Conservation (phyloP, 1,140 invertebrate species). For the Macrocentrus cingulum region DNA sequence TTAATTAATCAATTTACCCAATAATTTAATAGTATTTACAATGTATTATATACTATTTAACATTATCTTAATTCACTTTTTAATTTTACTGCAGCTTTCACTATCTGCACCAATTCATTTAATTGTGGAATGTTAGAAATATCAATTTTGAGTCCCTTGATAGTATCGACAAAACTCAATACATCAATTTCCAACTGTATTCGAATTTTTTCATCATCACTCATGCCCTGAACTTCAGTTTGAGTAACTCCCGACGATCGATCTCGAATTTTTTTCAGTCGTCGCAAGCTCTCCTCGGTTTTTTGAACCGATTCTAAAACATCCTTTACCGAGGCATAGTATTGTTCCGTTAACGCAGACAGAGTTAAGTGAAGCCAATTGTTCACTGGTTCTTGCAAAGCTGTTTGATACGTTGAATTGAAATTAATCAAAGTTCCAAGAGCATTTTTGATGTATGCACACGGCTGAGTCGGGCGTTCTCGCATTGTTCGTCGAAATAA, state of each 20-base stretch:
- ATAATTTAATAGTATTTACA: conserved; percentile 14
- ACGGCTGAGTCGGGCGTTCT: conserved; percentile 77
- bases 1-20: conserved; percentile 1
- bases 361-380: conserved; percentile 63
- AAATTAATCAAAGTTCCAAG: conserved; percentile 67
- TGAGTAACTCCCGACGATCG: conserved; percentile 59
- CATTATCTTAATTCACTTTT: conserved; percentile 18
- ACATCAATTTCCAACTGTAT: conserved; percentile 88
- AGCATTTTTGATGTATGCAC: conserved; percentile 74
- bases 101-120: conserved; percentile 45
- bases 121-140: conserved; percentile 30
- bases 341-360: conserved; percentile 70
- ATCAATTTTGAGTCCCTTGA: conserved; percentile 34
- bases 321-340: conserved; percentile 77
- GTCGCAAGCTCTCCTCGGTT: conserved; percentile 88
- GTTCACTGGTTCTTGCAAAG: conserved; percentile 60
- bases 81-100: conserved; percentile 48
- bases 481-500: conserved; percentile 91
- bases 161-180: conserved; percentile 58
- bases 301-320: conserved; percentile 90
- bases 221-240: conserved; percentile 60
- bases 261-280: conserved; percentile 83
- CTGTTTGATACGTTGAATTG: conserved; percentile 59
- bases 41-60: not conserved
- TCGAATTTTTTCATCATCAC: conserved; percentile 92